Evolutionary conservation across 2,113 vertebrate species (phyloP).

Genomic region (Alces alces): DNA sequence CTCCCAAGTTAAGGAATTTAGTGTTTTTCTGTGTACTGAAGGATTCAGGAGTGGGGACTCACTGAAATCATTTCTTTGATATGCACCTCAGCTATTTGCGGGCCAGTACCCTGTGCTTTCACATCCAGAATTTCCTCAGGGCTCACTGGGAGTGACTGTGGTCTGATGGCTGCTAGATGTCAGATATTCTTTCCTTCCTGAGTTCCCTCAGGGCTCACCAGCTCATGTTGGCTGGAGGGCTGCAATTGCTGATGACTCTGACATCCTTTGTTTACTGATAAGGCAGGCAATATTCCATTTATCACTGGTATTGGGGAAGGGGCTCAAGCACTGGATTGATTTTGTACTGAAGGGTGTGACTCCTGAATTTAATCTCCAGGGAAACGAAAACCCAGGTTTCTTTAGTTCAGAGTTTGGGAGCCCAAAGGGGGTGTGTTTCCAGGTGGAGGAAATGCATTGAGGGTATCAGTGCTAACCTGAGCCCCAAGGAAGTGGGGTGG

Average conservation of each 20-base stretch:
- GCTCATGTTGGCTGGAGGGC: background rate
- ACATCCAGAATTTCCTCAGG: background rate
- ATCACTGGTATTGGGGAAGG: background rate
- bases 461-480: background rate
- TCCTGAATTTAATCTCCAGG: background rate
- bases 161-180: background rate
- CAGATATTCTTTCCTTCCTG: background rate
- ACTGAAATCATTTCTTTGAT: background rate
- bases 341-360: background rate
- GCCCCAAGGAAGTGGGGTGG: background rate
- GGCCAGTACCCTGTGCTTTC: background rate
- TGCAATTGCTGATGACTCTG: background rate
- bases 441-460: background rate
- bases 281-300: background rate
- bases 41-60: background rate
- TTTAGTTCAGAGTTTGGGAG: background rate
- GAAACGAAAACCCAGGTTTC: background rate
- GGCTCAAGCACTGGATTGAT: background rate
- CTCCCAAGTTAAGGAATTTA: background rate
- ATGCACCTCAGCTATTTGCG: background rate
- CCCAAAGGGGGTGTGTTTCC: background rate
- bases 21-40: background rate
- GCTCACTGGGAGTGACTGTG: background rate
- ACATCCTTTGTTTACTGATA: background rate
- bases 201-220: background rate